Base-by-base conservation (phyloP, 2,113 vertebrate genomes). In the Microcebus murinus region DNA sequence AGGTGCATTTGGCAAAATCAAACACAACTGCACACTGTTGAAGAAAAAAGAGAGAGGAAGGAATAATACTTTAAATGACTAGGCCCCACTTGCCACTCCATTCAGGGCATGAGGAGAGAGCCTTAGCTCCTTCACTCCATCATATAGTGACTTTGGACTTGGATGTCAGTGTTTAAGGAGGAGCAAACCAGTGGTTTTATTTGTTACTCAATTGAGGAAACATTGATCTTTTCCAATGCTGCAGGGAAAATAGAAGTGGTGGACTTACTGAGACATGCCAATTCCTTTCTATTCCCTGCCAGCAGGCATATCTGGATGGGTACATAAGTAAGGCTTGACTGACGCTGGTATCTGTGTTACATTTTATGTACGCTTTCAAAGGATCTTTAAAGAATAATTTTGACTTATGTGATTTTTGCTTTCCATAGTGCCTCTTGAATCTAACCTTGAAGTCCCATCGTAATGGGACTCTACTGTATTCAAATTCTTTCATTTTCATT, bases 381-480 rank as follows among this genome's bases (percentile, higher is more conserved):
- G 34, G 39, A 93, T 67, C 63, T 71, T 90, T 82, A 92, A 95
- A 86, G 59, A 83, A 95, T 65, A 74, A 74, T 91, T 94, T 94
- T 85, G 65, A 96, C 79, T 93, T 92, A 18, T 3, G 23, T 42
- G 39, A 73, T 68, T 90, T 92, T 95, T 61, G 59, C 52, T 94
- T 95, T 96, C 63, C 73, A 48, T 18, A n/a, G 36, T 81, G 12
- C 23, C 34, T 82, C 50, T 74, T 67, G 50, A 87, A 79, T 79
- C 63, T 81, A 84, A 92, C 48, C 39, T 61, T 96, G 14, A 67
- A 59, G 20, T 88, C 73, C 42, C 73, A 76, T 48, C 42, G 29
- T 76, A 76, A 48, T 34, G 21, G 84, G 12, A 55, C 27, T 55
- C 68, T 4, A 17, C 67, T 68, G 14, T 65, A 88, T 57, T 57